Evolutionary conservation across 2,888 invertebrate species (phyloP), one percentile per base, ranked within the genome.

Genomic region (Cloeon dipterum): DNA sequence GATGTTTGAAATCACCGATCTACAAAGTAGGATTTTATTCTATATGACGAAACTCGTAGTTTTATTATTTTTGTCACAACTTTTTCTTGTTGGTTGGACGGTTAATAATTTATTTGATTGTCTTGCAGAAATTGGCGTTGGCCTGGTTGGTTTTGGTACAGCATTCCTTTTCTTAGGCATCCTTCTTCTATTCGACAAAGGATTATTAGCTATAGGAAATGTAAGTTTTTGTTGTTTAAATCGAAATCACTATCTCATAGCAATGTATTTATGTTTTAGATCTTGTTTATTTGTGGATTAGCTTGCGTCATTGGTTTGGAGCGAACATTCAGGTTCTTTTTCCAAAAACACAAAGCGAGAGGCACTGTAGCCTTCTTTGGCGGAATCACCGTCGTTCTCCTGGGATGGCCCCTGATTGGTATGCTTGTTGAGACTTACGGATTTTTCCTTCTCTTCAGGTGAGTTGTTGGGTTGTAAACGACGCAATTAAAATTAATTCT

Each of bases 351-450:
- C 55, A 98, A 96, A 67, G 61, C 83, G 36, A 88, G 81, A 65
- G 94, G 85, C 0, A 78, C 86, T 0, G 59, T 72, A 2, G 75
- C 83, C 0, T 94, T 94, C 59, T 79, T 94, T 51, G 83, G 86
- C 11, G 98, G 98, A 2, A 86, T 98, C 46, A 56, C 75, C 4
- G 67, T 94, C 36, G 94, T 99, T 19, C 64, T 98, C 10, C 55
- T 93, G 23, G 96, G 96, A 8, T 98, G 86, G 79, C 96, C 98
- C 1, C 65, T 98, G 46, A 62, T 94, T 39, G 98, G 98, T 41
- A 98, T 99, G 85, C 62, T 88, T 32, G 67, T 94, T 46, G 98
- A 98, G 65, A 73, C 81, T 29, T 98, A 98, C 60, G 98, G 98
- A 44, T 96, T 98, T 57, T 61, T 96, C 42, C 49, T 65, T 14